Base-by-base conservation (phyloP, 2,888 invertebrate species). In the Mesoligia furuncula region DNA sequence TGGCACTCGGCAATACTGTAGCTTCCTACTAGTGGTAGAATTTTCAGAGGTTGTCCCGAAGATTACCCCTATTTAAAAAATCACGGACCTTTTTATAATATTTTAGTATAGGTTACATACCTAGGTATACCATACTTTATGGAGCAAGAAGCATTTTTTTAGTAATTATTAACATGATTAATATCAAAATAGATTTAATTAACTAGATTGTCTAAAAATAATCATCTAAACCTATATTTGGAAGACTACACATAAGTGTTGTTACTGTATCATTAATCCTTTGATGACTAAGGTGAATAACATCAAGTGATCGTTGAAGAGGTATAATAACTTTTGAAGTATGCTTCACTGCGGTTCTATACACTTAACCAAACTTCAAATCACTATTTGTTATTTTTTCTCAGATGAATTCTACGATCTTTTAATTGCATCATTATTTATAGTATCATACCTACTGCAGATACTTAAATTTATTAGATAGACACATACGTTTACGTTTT, bases 201-300 rank as follows among this genome's bases (percentile, higher is more conserved):
- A 0, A 31, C 17, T 42, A 15, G 0, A 42, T 39, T 8, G 7
- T 6, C 5, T 5, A 64, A 17, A 66, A 42, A 45, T n/a, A n/a
- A 42, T 36, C 9, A 45, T 3, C 24, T 8, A 0, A 57, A n/a
- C 24, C 27, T 73, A 54, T 48, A 71, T 61, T 62, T 27, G 13
- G 13, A 17, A 54, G n/a, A 57, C 17, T 61, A 36, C 36, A 61
- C 20, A 15, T 51, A 48, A 20, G 27, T 68, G 64, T 8, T 48
- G 1, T 45, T 6, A 66, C 7, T 36, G 2, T 70, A 64, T 68
- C 45, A 59, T 42, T 59, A 45, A 83, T 42, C 42, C 42, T 66
- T 73, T 62, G n/a, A 83, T 83, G 57, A 24, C 39, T 48, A 27
- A 86, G 79, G 83, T 83, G 68, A 83, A 83, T 69, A 86, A 77